A percentile compares a stretch with the other conserved stretches of the same genome.
Evolutionary conservation across 2,888 invertebrate species (phyloP).

Genomic region (Tipula confusa): DNA sequence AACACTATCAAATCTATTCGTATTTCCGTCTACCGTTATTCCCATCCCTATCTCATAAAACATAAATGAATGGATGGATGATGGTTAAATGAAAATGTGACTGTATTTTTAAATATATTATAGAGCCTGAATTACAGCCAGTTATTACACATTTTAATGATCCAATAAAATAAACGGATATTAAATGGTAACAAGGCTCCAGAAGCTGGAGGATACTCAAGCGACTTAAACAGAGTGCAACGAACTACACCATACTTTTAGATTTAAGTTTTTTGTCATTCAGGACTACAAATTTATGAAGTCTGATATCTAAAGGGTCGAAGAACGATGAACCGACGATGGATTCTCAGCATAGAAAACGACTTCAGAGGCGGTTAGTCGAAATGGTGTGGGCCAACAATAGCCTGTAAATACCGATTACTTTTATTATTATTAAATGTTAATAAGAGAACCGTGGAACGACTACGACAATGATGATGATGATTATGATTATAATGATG

Average conservation of each 20-base stretch:
- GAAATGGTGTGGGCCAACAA: too few species aligned
- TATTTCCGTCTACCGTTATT: background rate
- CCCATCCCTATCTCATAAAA: background rate
- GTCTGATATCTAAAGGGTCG: too few species aligned
- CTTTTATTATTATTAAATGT: too few species aligned
- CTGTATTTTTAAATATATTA: background rate
- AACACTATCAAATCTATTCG: background rate
- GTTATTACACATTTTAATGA: background rate
- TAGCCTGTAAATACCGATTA: too few species aligned
- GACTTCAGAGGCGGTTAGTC: too few species aligned
- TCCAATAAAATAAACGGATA: background rate
- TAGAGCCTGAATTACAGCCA: background rate
- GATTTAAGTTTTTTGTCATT: too few species aligned
- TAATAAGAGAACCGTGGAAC: constrained; percentile 12
- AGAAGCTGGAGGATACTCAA: too few species aligned
- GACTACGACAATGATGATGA: background rate
- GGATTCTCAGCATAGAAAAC: too few species aligned
- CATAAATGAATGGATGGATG: background rate
- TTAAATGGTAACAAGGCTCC: constrained; percentile 4
- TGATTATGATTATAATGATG: background rate
- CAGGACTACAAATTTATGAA: too few species aligned
- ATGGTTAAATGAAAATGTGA: background rate
- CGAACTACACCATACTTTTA: too few species aligned
- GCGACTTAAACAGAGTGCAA: too few species aligned
- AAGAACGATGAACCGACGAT: too few species aligned